Evolutionary conservation across 2,113 vertebrate genomes (phyloP).

Genomic region (Hemiprocne comata): DNA sequence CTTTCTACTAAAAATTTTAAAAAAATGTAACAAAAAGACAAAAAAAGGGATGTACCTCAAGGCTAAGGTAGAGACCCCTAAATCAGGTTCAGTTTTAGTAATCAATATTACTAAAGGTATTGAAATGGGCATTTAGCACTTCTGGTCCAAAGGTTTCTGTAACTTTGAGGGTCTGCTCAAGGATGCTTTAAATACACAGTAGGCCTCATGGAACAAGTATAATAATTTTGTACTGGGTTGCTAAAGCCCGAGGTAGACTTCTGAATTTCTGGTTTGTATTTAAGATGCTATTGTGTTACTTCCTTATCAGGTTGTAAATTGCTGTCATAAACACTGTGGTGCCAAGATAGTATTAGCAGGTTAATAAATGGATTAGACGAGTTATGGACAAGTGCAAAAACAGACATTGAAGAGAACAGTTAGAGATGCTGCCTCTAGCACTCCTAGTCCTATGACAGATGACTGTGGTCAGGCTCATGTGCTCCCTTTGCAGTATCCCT

Average conservation of each 20-base stretch:
- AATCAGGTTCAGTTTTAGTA: neutral
- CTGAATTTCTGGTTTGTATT: neutral
- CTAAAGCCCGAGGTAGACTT: neutral
- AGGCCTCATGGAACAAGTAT: neutral
- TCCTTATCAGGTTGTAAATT: neutral
- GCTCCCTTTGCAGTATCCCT: neutral
- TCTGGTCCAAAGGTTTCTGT: neutral
- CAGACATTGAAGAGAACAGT: neutral
- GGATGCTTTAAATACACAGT: neutral
- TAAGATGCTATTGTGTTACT: neutral
- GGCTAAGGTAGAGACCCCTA: neutral
- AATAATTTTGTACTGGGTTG: neutral
- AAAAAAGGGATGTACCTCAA: neutral
- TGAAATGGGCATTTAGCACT: neutral
- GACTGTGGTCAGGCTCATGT: neutral
- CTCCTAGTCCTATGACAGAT: neutral
- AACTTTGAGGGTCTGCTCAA: neutral
- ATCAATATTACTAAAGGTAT: neutral
- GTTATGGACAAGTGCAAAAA: neutral
- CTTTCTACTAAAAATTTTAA: neutral
- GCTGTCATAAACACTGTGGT: neutral
- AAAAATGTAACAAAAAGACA: neutral
- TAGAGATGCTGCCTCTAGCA: neutral
- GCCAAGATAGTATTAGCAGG: neutral
- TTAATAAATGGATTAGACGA: neutral